Base-by-base conservation (phyloP, 2,888 invertebrate species). In the Erpobdella octoculata region DNA sequence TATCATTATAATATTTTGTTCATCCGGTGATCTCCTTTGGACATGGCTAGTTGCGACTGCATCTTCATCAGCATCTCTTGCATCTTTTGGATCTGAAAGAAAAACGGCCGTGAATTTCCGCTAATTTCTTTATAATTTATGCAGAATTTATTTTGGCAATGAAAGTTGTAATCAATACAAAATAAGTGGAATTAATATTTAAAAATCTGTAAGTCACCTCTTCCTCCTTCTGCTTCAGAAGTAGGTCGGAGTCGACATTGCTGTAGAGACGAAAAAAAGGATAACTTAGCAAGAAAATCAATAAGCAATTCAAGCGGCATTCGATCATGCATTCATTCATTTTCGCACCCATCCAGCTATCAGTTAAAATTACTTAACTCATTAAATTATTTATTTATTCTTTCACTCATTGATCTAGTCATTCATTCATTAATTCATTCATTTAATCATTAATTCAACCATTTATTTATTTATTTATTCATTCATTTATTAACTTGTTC, bases 51-150 rank as follows among this genome's bases (percentile, higher is more conserved):
- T 86, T 94, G 92, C 0, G 92, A 91, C 85, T 94, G 93, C 94
- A 95, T 95, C 85, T 93, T 92, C 48, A 90, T 89, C 78, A 95
- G 86, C 90, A 94, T 94, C 82, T 93, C 92, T 85, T 95, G 94
- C 94, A 95, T 95, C 78, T 92, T 88, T 76, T 93, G 89, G 79
- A 95, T 93, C 91, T 92, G 76, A 15, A n/a, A n/a, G n/a, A n/a
- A n/a, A n/a, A n/a, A n/a, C n/a, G n/a, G n/a, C n/a, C n/a, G n/a
- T n/a, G n/a, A n/a, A n/a, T n/a, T n/a, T n/a, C n/a, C n/a, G n/a
- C n/a, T n/a, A n/a, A n/a, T n/a, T n/a, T n/a, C n/a, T n/a, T n/a
- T n/a, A n/a, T n/a, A n/a, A n/a, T n/a, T n/a, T n/a, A n/a, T n/a
- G n/a, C n/a, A n/a, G n/a, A n/a, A n/a, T n/a, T n/a, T n/a, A n/a